Base-by-base conservation (phyloP, 2,113 vertebrate genomes). In the Actenoides hombroni region DNA sequence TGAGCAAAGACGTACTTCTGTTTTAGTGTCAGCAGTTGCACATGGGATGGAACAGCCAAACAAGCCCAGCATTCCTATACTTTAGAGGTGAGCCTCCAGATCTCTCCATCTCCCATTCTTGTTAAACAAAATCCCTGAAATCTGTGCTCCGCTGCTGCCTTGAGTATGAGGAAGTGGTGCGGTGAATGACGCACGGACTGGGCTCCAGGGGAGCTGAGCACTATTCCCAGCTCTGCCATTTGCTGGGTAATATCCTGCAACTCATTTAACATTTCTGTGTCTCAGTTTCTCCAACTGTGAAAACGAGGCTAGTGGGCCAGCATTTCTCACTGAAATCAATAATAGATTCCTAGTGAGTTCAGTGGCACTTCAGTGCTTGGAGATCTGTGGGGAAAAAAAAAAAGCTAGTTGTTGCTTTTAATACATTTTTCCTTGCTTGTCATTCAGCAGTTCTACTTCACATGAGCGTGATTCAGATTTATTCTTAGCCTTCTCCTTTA, bases 191-290 rank as follows among this genome's bases (percentile, higher is more conserved):
- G 48, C 90, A 92, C 28, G 1, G 81, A 83, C 44, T 70, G 91
- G 89, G 54, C 87, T 94, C 78, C 51, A 84, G 84, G 92, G 90
- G 65, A 94, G 18, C 73, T 73, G 67, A 92, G 83, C 49, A 42
- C 57, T 83, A 44, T 94, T 96, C 92, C 92, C 90, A 96, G 44
- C 65, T 83, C 88, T 95, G 83, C 88, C 70, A 78, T 88, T 94
- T 90, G 56, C 77, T 94, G 88, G 80, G 46, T 92, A 92, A 96
- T 87, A 78, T 95, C 93, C 86, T 86, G 61, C 88, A 94, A 88
- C 74, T 86, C 78, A 70, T 89, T 94, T 86, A 92, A 67, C 2
- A 9, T 81, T 88, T 92, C 37, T 70, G 54, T 73, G 48, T 94
- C 86, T 92, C 93, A 78, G 75, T 96, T 94, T 92, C 91, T 89